Base-by-base conservation (phyloP, 2,888 invertebrate genomes). In the Agonopterix heracliana region DNA sequence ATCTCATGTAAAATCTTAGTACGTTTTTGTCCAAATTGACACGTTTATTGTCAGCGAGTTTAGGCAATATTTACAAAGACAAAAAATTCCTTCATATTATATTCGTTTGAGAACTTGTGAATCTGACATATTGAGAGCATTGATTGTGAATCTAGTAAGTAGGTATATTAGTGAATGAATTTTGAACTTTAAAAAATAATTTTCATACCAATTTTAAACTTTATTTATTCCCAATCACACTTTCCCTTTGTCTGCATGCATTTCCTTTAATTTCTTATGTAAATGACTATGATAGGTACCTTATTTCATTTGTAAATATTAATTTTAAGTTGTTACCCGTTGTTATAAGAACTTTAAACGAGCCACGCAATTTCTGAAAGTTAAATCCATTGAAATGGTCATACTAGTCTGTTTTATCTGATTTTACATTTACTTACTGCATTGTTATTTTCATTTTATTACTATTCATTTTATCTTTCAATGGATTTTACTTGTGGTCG, bases 371-470 rank as follows among this genome's bases (percentile, higher is more conserved):
- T 77, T 67, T 73, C 75, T 72, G 66, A 61, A 52, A 68, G 75
- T 72, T 57, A 64, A 78, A 75, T 81, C 71, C 71, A 74, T 78
- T 75, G 63, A 58, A 67, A 69, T 71, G 56, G 59, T 34, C 11
- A 46, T 59, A 70, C 84, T 84, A 84, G 85, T 83, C 84, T 69
- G 26, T 73, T 72, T 74, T 70, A 79, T 81, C 80, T 81, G 77
- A 79, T 74, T 77, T 70, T 46, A 41, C 42, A 45, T 43, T 35
- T 48, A 53, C 38, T 35, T 48, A 53, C 38, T 47, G 53, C 41
- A 48, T 49, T 52, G 26, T 50, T 68, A 63, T 57, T 26, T 50
- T 55, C 61, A 60, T 52, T 60, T 61, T 69, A 54, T 60, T 48
- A 38, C 49, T 50, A 57, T 60, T 59, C 61, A 58, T 60, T 66